Evolutionary conservation across 2,888 invertebrate genomes (phyloP).

Genomic region (Napeogenes sylphis): DNA sequence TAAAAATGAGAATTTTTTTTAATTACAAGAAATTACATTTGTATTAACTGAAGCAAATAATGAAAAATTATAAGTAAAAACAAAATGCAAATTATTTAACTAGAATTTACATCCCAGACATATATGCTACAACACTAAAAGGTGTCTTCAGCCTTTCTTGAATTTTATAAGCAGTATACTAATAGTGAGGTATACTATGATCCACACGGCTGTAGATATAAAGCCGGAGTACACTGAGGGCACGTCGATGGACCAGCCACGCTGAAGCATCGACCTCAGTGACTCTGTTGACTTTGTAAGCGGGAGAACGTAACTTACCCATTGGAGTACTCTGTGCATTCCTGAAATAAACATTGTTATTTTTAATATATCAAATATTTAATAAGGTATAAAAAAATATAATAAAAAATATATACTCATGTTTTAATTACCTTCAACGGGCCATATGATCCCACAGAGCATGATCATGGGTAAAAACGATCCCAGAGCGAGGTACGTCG

Average conservation of each 20-base stretch:
- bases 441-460: slow-evolving; percentile 96
- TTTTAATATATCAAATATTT: background rate
- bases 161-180: slow-evolving; percentile 88
- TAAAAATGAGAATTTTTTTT: no score
- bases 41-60: no score
- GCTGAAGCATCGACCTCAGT: slow-evolving; percentile 88
- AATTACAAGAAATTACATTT: no score
- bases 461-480: slow-evolving; percentile 91
- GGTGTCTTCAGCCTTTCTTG: slow-evolving; percentile 82
- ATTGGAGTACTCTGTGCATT: slow-evolving; percentile 86
- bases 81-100: no score
- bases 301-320: slow-evolving; percentile 86
- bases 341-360: slow-evolving; percentile 41
- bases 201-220: slow-evolving; percentile 87
- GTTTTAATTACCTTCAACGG: slow-evolving; percentile 82
- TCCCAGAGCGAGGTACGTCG: slow-evolving; percentile 90
- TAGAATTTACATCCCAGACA: no score
- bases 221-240: slow-evolving; percentile 89
- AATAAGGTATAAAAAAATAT: background rate
- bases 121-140: no score
- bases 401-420: background rate
- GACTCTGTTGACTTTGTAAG: slow-evolving; percentile 93
- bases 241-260: slow-evolving; percentile 86
- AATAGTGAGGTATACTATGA: slow-evolving; percentile 83
- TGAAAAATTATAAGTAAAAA: no score